Evolutionary conservation across 2,888 invertebrate genomes (phyloP).

Genomic region (Agrotis puta): DNA sequence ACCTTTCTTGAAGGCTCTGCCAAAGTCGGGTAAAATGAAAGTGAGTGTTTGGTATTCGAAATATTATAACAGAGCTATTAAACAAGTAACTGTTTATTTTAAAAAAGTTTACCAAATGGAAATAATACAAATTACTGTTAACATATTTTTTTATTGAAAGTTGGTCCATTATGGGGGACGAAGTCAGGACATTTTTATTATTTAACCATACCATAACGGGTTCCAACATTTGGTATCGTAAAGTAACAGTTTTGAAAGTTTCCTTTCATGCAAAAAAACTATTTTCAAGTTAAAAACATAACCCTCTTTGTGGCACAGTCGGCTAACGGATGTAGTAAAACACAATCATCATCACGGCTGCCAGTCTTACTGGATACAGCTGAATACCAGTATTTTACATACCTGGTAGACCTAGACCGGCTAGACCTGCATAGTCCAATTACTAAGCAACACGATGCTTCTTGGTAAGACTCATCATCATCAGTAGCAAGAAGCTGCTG

Average conservation of each 20-base stretch:
- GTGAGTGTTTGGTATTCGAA: not conserved
- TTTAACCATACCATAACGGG: slow-evolving; percentile 39
- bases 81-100: not conserved
- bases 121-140: slow-evolving; percentile 9
- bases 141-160: slow-evolving; percentile 3
- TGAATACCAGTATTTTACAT: no score
- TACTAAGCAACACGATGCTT: no score
- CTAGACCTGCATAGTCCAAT: no score
- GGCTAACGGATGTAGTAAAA: no score
- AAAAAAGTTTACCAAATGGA: not conserved
- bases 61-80: not conserved
- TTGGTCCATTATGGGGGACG: not conserved
- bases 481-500: no score
- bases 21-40: not conserved
- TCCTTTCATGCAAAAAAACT: not conserved
- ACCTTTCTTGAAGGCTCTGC: no score
- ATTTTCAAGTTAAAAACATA: no score
- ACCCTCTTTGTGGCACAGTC: no score
- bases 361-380: no score
- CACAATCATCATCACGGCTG: no score
- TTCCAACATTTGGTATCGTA: slow-evolving; percentile 24
- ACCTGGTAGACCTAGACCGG: no score
- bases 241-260: slow-evolving; percentile 19
- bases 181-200: slow-evolving; percentile 17
- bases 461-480: no score